Evolutionary conservation across 2,888 invertebrate genomes (phyloP).

Genomic region (Synanthedon formicaeformis): DNA sequence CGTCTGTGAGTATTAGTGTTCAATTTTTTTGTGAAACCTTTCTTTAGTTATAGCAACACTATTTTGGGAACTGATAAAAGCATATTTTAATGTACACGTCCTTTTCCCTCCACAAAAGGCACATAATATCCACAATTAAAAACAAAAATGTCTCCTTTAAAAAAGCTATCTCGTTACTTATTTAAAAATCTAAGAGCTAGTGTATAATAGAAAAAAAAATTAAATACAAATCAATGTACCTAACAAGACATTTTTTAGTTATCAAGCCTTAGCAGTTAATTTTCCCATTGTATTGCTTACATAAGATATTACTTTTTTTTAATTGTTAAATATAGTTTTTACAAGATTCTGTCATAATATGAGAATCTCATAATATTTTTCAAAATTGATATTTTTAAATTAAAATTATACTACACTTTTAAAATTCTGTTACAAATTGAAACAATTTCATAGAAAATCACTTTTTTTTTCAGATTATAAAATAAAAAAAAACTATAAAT

Average conservation of each 20-base stretch:
- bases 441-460: too few species aligned
- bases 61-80: constrained; percentile 8
- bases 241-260: constrained; percentile 8
- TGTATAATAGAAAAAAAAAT: not conserved
- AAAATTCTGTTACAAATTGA: too few species aligned
- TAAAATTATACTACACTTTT: too few species aligned
- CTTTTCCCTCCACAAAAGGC: constrained; percentile 49
- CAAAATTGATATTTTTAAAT: too few species aligned
- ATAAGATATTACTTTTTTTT: constrained; percentile 6
- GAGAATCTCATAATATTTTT: too few species aligned
- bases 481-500: too few species aligned
- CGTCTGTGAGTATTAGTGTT: constrained; percentile 16
- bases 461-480: too few species aligned
- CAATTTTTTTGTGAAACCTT: not conserved
- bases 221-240: not conserved
- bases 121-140: constrained; percentile 47
- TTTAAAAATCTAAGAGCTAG: constrained; percentile 23
- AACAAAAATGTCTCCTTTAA: constrained; percentile 39
- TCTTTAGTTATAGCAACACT: not conserved
- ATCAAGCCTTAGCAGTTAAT: constrained; percentile 30
- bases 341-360: not conserved
- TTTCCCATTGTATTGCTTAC: not conserved
- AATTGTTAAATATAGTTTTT: constrained; percentile 7
- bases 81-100: constrained; percentile 31
- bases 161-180: constrained; percentile 61